Evolutionary conservation across 2,797 vertebrate species (phyloP).

Genomic region (Pseudotriccus pelzelni): DNA sequence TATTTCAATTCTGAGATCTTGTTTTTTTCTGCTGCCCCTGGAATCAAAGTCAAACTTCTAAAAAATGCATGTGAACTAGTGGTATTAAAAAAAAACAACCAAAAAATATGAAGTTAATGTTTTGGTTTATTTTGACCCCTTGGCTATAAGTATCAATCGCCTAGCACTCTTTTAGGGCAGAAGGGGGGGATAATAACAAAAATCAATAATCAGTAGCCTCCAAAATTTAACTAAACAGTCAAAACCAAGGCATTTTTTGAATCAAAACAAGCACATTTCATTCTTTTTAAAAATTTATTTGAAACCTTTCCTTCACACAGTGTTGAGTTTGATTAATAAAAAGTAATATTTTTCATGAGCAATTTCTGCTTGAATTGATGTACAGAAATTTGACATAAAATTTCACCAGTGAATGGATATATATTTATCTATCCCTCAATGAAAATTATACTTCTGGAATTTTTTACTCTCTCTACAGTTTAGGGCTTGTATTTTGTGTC

Average conservation of each 20-base stretch:
- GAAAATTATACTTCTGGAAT: background rate
- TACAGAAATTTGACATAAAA: too few relatives aligned
- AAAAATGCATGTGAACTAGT: background rate
- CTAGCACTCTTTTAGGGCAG: background rate
- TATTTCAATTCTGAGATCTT: background rate
- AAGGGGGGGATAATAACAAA: background rate
- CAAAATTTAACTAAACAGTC: background rate
- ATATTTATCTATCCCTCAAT: background rate
- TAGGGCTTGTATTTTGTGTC: background rate
- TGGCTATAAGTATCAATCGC: background rate
- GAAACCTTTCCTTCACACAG: background rate
- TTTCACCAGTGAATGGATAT: background rate
- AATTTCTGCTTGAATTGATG: background rate
- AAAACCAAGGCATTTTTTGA: background rate
- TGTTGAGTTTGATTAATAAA: background rate
- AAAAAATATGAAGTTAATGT: background rate
- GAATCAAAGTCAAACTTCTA: background rate
- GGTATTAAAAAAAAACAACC: background rate
- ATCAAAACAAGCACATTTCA: background rate
- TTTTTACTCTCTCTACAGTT: background rate
- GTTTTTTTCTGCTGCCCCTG: background rate
- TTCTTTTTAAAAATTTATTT: background rate
- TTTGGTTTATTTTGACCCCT: background rate
- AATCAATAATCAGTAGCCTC: background rate
- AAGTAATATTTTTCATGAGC: background rate